Conservation (phyloP, 2,888 invertebrate species). For the Sesia bembeciformis region DNA sequence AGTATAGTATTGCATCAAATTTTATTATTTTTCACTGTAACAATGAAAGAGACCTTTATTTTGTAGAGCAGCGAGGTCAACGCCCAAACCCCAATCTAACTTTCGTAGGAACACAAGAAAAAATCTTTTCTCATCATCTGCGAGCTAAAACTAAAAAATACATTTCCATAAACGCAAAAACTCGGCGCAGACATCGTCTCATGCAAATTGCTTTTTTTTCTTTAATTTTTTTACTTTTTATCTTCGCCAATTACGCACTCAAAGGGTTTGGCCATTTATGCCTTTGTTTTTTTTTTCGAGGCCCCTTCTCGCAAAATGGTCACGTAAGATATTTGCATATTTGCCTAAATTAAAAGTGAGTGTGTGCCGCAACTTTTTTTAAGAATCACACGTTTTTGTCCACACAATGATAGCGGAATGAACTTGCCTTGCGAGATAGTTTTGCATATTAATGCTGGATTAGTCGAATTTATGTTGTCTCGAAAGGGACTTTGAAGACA, state of each 20-base stretch:
- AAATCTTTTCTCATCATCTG: slow-evolving; percentile 57
- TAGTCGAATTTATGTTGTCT: slow-evolving; percentile 22
- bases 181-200: slow-evolving; percentile 35
- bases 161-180: slow-evolving; percentile 43
- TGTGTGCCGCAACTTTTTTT: slow-evolving; percentile 55
- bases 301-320: slow-evolving; percentile 64
- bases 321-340: slow-evolving; percentile 68
- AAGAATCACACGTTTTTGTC: slow-evolving; percentile 63
- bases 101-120: slow-evolving; percentile 45
- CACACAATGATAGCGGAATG: slow-evolving; percentile 41
- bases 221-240: slow-evolving; percentile 44
- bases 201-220: slow-evolving; percentile 59
- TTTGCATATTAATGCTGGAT: slow-evolving; percentile 46
- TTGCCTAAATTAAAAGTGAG: slow-evolving; percentile 56
- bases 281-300: slow-evolving; percentile 57
- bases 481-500: not conserved
- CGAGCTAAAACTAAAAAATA: slow-evolving; percentile 27
- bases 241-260: slow-evolving; percentile 49
- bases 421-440: slow-evolving; percentile 39
- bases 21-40: too few relatives aligned
- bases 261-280: slow-evolving; percentile 60
- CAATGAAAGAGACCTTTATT: not conserved
- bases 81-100: slow-evolving; percentile 3
- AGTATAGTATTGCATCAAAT: too few relatives aligned
- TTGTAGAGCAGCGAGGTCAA: not conserved